phyloP scores from a whole-genome alignment of 1,140 invertebrate species.

The Drosophila burlai region DNA sequence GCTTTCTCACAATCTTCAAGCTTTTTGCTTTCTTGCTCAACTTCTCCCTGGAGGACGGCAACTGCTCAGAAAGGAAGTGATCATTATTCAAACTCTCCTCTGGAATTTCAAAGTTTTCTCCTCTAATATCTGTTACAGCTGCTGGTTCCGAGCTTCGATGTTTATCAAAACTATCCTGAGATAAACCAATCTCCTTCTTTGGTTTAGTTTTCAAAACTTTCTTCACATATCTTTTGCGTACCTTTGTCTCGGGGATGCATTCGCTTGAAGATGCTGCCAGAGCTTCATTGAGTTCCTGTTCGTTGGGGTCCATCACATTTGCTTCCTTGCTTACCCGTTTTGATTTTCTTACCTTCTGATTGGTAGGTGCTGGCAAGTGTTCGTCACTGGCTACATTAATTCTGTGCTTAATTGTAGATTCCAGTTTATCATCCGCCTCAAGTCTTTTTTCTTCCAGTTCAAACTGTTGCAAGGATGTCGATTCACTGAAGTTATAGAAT shows the following conservation, averaged over 20 bases:
- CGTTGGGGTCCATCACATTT: too few species aligned
- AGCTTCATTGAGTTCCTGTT: neutral
- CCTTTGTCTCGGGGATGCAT: neutral
- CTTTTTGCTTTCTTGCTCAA: slow-evolving; percentile 1
- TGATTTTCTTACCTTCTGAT: neutral
- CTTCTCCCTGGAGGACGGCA: neutral
- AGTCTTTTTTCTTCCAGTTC: neutral
- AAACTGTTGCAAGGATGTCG: slow-evolving; percentile 9
- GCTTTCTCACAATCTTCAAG: neutral
- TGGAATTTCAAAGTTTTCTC: neutral
- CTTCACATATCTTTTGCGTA: neutral
- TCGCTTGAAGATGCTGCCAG: neutral
- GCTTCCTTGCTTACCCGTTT: neutral
- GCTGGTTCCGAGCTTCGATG: neutral
- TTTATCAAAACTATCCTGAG: neutral
- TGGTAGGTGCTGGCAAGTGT: too few species aligned
- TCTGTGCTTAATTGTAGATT: neutral
- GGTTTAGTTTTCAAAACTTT: neutral
- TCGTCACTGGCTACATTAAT: neutral
- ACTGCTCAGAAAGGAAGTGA: neutral
- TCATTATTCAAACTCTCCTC: neutral
- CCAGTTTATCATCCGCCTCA: neutral
- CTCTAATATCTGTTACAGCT: neutral
- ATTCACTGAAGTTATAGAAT: neutral
- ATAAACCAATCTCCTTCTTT: neutral